Evolutionary conservation across 2,113 vertebrate genomes (phyloP).

Genomic region (Microtus montanus): DNA sequence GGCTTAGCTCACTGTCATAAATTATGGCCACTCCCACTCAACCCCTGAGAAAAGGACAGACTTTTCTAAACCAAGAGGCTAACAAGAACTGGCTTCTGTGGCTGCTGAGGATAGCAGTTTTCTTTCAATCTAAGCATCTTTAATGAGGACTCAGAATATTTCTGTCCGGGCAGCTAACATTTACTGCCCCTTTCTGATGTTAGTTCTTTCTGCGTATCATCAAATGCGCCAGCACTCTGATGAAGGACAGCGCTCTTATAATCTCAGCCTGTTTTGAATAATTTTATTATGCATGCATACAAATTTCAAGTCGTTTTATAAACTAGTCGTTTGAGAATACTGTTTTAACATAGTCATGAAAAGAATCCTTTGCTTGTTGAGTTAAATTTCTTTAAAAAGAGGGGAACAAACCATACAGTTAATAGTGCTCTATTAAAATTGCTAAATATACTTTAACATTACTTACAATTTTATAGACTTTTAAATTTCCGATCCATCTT

Average conservation of each 20-base stretch:
- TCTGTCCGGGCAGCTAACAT: background rate
- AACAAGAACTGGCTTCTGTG: background rate
- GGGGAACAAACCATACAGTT: background rate
- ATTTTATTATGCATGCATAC: background rate
- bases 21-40: background rate
- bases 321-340: background rate
- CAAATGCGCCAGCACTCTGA: background rate
- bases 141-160: background rate
- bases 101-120: background rate
- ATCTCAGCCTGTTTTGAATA: background rate
- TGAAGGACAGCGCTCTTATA: background rate
- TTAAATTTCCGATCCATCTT: background rate
- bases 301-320: background rate
- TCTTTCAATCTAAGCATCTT: background rate
- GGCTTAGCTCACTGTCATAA: background rate
- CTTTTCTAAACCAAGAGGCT: background rate
- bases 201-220: background rate
- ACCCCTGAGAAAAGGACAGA: background rate
- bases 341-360: background rate
- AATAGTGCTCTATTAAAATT: background rate
- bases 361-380: background rate
- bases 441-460: background rate
- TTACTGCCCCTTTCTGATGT: background rate
- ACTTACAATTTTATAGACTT: background rate
- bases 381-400: background rate